Evolutionary conservation across 2,113 vertebrate species (phyloP), one percentile per base, ranked within the genome.

Genomic region (Oncorhynchus keta): DNA sequence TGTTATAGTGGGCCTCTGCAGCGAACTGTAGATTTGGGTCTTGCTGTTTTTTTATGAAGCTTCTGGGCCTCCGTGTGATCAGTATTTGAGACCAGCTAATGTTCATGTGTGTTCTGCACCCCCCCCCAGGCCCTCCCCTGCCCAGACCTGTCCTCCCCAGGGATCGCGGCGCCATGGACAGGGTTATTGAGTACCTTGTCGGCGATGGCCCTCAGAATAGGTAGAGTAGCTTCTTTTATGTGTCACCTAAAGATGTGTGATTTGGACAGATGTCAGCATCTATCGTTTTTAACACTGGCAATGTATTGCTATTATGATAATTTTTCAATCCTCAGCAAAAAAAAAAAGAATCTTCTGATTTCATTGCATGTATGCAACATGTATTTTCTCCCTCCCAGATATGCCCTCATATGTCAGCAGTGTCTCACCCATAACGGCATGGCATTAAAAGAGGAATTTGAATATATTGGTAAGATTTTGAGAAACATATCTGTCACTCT

Each of bases 361-460:
- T 4, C 67, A 9, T 75, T 32, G 68, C 71, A 11, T 74, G 67
- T 62, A 7, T 61, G 39, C 39, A 83, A 76, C 62, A n/a, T 30
- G 67, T 6, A 35, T 35, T 85, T 57, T 62, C 84, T 82, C 24
- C 81, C 81, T 78, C 83, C 83, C 85, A 99, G 98, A 91, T 99
- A 96, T 0, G 98, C 97, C 67, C 95, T 99, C 86, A 94, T 99
- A 92, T 99, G 98, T 92, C 98, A 99, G 86, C 97, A 99, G 72
- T 99, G 98, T 90, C 94, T 96, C 91, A 98, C 97, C 82, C 98
- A 99, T 91, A 99, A 99, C 90, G 98, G 98, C 83, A 99, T 99
- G 98, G 97, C 97, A 86, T 94, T 99, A 93, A 98, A 96, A 84
- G 98, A 99, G 87, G 98, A 99, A 89, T 99, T 98, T 94, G 98